Evolutionary conservation across 2,797 vertebrate species (phyloP).

Genomic region (Delichon dasypus): DNA sequence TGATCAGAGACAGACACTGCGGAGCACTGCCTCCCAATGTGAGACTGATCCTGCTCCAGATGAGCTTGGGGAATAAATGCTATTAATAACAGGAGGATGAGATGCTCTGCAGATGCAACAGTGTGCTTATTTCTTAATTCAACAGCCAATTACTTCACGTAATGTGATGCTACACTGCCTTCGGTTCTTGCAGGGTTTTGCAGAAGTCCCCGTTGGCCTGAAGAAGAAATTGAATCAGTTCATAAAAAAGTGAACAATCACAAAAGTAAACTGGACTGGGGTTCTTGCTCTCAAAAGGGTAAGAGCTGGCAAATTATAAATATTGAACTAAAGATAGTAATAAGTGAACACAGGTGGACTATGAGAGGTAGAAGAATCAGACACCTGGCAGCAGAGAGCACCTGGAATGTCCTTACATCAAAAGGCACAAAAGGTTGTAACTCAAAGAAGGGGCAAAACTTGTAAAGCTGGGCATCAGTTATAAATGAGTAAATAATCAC

Average conservation of each 20-base stretch:
- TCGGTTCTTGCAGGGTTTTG: background rate
- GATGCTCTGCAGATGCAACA: constrained; percentile 19
- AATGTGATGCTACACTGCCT: background rate
- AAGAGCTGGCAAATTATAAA: background rate
- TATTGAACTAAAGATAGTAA: background rate
- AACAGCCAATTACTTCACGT: background rate
- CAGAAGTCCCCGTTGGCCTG: background rate
- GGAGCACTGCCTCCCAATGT: background rate
- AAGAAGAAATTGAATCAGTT: background rate
- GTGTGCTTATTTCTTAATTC: background rate
- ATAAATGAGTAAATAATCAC: background rate
- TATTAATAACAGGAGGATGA: constrained; percentile 12
- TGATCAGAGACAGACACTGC: background rate
- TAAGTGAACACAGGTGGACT: background rate
- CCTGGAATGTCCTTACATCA: background rate
- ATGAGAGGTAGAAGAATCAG: background rate
- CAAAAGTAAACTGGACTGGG: background rate
- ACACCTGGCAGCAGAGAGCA: background rate
- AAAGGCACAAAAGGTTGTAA: background rate
- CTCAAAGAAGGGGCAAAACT: background rate
- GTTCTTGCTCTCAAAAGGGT: background rate
- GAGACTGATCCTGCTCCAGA: background rate
- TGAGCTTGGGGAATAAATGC: constrained; percentile 20
- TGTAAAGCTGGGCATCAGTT: background rate
- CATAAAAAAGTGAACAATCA: background rate